phyloP scores from a whole-genome alignment of 2,797 vertebrate genomes.

The Rhynchonycteris naso region DNA sequence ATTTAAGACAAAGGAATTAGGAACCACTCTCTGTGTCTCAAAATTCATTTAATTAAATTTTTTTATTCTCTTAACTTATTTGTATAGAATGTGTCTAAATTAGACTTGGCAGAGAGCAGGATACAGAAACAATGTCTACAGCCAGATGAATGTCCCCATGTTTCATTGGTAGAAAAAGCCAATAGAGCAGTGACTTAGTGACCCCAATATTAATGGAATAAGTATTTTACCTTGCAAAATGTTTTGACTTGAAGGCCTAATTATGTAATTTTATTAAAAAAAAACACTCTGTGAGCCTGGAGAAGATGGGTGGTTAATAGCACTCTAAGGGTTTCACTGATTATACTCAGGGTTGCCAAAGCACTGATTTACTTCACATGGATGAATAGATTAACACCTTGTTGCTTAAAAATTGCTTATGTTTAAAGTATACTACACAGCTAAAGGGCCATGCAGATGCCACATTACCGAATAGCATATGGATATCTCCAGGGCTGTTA shows the following conservation, averaged over 20 bases:
- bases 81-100: background rate
- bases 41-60: background rate
- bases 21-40: background rate
- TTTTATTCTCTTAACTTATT: background rate
- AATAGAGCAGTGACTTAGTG: background rate
- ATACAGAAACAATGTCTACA: background rate
- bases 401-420: slow-evolving; percentile 78
- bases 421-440: slow-evolving; percentile 64
- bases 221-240: slow-evolving; percentile 15
- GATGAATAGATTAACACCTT: slow-evolving; percentile 73
- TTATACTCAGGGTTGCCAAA: slow-evolving; percentile 25
- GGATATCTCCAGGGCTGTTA: slow-evolving; percentile 75
- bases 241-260: slow-evolving; percentile 43
- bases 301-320: background rate
- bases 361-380: slow-evolving; percentile 59
- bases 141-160: background rate
- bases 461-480: slow-evolving; percentile 74
- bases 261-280: slow-evolving; percentile 44
- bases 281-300: background rate
- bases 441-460: slow-evolving; percentile 74
- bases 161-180: background rate
- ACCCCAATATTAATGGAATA: slow-evolving; percentile 41
- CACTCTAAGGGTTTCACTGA: slow-evolving; percentile 41
- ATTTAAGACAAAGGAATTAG: background rate
- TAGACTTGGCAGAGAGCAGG: background rate